Evolutionary conservation across 2,113 vertebrate genomes (phyloP).

Genomic region (Oophaga pumilio): DNA sequence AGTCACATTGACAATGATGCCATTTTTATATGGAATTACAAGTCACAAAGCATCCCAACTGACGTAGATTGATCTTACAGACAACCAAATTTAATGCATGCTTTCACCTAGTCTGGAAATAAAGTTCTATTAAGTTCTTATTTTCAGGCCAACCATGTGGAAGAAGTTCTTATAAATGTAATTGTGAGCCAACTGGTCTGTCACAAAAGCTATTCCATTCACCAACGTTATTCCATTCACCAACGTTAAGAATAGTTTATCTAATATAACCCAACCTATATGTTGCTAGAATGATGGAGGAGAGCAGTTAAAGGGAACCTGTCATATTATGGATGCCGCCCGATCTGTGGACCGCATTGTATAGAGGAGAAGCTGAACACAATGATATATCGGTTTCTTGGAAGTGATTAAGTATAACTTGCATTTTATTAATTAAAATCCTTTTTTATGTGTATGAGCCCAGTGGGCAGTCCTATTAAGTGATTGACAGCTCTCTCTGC

Average conservation of each 20-base stretch:
- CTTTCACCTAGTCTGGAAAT: background rate
- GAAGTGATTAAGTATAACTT: too few species aligned
- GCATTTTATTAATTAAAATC: too few species aligned
- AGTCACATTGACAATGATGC: background rate
- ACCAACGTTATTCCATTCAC: background rate
- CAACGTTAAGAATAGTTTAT: background rate
- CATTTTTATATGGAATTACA: slow-evolving; percentile 4
- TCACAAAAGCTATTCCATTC: background rate
- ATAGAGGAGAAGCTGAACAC: too few species aligned
- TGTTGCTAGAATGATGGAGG: background rate
- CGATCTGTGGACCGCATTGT: too few species aligned
- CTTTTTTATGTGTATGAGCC: too few species aligned
- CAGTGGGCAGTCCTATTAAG: too few species aligned
- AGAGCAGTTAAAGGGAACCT: too few species aligned
- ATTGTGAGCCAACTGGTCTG: background rate
- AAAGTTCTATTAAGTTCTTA: background rate
- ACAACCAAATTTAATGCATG: background rate
- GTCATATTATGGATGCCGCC: too few species aligned
- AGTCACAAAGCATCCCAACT: background rate
- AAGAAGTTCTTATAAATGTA: background rate
- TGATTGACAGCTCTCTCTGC: too few species aligned
- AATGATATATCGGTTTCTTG: too few species aligned
- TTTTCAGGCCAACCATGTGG: background rate
- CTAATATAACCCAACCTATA: background rate
- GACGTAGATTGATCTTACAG: background rate